Evolutionary conservation across 2,888 invertebrate genomes (phyloP).

Genomic region (Drosophila putrida): DNA sequence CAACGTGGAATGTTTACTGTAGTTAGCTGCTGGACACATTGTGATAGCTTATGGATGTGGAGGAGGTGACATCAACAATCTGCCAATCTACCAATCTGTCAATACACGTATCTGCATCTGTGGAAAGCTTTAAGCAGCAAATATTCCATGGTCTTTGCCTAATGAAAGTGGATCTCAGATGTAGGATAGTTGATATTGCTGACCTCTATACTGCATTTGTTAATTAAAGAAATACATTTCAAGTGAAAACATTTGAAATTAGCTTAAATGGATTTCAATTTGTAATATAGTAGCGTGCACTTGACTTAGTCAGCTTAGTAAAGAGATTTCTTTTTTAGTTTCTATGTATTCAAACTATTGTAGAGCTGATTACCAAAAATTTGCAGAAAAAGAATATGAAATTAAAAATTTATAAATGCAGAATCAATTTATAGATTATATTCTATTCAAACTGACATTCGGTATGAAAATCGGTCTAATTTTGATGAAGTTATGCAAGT

Average conservation of each 20-base stretch:
- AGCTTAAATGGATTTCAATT: too few relatives aligned
- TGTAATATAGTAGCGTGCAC: too few relatives aligned
- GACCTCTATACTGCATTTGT: slow-evolving; percentile 6
- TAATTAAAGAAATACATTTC: neutral
- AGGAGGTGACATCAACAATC: slow-evolving; percentile 31
- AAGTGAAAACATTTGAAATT: neutral
- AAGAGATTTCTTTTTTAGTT: too few relatives aligned
- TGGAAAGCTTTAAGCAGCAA: slow-evolving; percentile 14
- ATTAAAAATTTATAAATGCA: neutral
- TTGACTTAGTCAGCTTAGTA: too few relatives aligned
- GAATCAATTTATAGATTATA: neutral
- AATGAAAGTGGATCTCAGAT: neutral
- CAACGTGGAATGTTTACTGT: slow-evolving; percentile 55
- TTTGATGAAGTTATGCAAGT: too few relatives aligned
- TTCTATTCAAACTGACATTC: neutral
- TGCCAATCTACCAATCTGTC: slow-evolving; percentile 13
- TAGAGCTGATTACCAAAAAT: too few relatives aligned
- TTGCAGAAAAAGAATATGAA: too few relatives aligned
- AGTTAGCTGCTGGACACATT: slow-evolving; percentile 53
- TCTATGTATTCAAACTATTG: too few relatives aligned
- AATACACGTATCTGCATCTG: slow-evolving; percentile 7
- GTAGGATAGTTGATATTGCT: neutral
- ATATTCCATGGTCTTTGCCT: slow-evolving; percentile 2
- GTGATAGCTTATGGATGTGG: slow-evolving; percentile 41
- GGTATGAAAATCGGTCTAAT: neutral